These are phyloP conservation scores for Euzetes globulus DNA, from an alignment of 2,888 invertebrate species.

Conservation along the genomic window DNA sequence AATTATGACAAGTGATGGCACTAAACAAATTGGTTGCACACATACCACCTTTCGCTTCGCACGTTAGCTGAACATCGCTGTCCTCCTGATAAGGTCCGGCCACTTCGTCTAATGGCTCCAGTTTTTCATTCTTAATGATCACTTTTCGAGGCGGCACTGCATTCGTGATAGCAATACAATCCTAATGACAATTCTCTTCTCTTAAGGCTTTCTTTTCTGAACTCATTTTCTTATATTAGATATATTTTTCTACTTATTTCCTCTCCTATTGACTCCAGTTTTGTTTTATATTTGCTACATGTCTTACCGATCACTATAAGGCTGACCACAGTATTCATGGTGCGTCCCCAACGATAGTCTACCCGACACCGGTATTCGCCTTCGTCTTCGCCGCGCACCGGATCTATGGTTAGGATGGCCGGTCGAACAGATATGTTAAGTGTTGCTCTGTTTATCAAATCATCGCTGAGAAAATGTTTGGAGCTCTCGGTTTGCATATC, in stretches of 20 bases:
- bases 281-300: not conserved
- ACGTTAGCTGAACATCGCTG: constrained; percentile 24
- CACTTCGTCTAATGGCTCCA: not conserved
- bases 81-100: constrained; percentile 31
- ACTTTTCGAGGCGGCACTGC: constrained; percentile 34
- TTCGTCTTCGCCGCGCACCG: constrained; percentile 22
- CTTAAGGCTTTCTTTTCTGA: not conserved
- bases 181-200: not conserved
- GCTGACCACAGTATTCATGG: constrained; percentile 5
- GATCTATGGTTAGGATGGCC: constrained; percentile 20
- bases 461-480: constrained; percentile 23
- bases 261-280: not conserved
- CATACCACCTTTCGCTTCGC: constrained; percentile 34
- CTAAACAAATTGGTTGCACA: not conserved
- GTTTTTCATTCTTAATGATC: constrained; percentile 26
- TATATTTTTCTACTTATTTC: too few species aligned
- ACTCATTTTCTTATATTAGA: not conserved
- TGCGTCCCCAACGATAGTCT: constrained; percentile 31
- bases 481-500: not conserved
- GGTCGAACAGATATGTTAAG: constrained; percentile 15
- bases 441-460: not conserved
- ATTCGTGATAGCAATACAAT: not conserved
- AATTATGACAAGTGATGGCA: not conserved
- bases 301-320: constrained; percentile 30
- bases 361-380: constrained; percentile 31